Conservation (phyloP, 1,140 invertebrate genomes). For the Planococcus citri region DNA sequence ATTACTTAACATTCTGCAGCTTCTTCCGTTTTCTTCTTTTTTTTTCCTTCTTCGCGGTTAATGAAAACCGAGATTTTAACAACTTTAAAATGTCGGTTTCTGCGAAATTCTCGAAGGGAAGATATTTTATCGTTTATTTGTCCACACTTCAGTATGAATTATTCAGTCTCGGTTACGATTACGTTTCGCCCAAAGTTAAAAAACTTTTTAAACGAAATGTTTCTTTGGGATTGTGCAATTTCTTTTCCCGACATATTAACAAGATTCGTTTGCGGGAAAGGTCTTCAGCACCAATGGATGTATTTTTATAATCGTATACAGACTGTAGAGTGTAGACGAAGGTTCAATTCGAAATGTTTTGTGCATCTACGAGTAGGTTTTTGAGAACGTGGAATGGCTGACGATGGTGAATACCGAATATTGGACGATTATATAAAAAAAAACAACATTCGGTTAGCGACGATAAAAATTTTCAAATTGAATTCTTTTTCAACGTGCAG, state of each 20-base stretch:
- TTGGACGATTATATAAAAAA: too few species aligned
- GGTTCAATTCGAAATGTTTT: too few species aligned
- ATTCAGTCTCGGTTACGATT: neutral
- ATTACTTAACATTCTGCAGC: neutral
- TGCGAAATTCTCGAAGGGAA: neutral
- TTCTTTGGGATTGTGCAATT: neutral
- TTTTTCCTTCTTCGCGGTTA: neutral
- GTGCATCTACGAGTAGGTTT: too few species aligned
- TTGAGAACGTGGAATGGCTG: too few species aligned
- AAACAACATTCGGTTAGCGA: neutral
- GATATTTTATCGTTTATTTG: conserved; percentile 3
- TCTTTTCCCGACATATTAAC: neutral
- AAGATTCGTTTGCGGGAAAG: neutral
- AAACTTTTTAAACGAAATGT: neutral
- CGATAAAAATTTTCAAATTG: neutral
- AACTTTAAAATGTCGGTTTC: neutral
- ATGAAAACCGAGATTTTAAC: conserved; percentile 5
- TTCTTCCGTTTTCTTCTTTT: neutral
- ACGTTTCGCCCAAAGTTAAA: neutral
- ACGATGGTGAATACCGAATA: too few species aligned
- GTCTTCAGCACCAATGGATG: neutral
- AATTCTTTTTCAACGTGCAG: neutral
- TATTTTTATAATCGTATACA: too few species aligned
- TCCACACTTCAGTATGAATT: conserved; percentile 2
- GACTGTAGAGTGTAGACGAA: too few species aligned